A percentile compares a stretch with the other conserved stretches of the same genome.
Conservation (phyloP, 2,113 vertebrate species). For the Corythoichthys intestinalis region DNA sequence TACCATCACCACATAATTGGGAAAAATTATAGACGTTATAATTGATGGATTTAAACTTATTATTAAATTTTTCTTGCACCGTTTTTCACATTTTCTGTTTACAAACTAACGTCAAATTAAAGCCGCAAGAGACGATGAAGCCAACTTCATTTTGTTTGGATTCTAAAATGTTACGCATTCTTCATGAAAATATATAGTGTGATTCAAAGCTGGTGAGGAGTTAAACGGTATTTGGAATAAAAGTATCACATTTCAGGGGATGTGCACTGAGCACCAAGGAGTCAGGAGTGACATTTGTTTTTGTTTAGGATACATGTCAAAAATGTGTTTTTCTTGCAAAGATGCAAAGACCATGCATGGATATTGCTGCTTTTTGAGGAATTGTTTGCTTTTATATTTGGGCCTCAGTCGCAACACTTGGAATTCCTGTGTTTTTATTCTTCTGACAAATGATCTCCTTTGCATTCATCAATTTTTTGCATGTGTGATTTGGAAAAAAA, state of each 20-base stretch:
- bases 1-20: neutral
- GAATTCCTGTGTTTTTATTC: neutral
- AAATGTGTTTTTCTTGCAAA: neutral
- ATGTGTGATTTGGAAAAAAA: neutral
- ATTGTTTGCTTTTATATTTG: neutral
- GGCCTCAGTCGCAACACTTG: neutral
- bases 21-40: neutral
- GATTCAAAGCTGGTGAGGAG: neutral
- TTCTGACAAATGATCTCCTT: neutral
- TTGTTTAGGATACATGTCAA: neutral
- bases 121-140: neutral
- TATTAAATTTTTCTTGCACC: neutral
- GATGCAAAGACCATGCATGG: slow-evolving; percentile 1
- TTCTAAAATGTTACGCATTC: neutral
- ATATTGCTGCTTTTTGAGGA: neutral
- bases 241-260: neutral
- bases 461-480: neutral
- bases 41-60: neutral
- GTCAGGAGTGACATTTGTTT: neutral
- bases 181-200: neutral
- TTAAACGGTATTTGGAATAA: neutral
- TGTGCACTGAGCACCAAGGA: neutral
- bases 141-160: neutral
- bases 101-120: neutral
- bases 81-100: neutral